These are phyloP conservation scores for Stratiomys singularior DNA, from an alignment of 2,888 invertebrate genomes.

Conservation along the genomic window DNA sequence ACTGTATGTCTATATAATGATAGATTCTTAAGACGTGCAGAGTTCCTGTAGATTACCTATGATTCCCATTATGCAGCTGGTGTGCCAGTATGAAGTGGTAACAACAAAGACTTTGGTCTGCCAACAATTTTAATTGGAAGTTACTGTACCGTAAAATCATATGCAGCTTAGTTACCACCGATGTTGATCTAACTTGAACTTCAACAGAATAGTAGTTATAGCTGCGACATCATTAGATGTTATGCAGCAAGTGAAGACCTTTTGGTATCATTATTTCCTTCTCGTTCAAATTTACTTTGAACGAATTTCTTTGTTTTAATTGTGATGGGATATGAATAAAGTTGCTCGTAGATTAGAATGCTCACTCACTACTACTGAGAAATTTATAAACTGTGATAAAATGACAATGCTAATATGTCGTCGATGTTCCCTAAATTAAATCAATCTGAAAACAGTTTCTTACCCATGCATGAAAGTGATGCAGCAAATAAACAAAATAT, in stretches of 20 bases:
- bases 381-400: too few relatives aligned
- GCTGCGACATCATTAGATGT: slow-evolving; percentile 7
- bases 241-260: not conserved
- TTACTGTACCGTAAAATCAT: slow-evolving; percentile 47
- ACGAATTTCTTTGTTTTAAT: not conserved
- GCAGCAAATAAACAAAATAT: too few relatives aligned
- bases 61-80: slow-evolving; percentile 18
- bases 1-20: slow-evolving; percentile 18
- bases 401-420: too few relatives aligned
- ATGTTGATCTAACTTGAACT: not conserved
- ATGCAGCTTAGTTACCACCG: slow-evolving; percentile 28
- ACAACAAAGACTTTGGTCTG: not conserved
- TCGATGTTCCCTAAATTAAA: too few relatives aligned
- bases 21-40: slow-evolving; percentile 16
- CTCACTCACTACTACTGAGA: too few relatives aligned
- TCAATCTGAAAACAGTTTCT: too few relatives aligned
- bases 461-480: too few relatives aligned
- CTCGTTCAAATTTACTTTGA: too few relatives aligned
- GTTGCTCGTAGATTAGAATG: too few relatives aligned
- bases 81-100: not conserved
- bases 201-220: not conserved
- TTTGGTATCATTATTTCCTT: not conserved
- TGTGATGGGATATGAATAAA: too few relatives aligned
- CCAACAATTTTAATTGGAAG: slow-evolving; percentile 45
- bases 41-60: not conserved